These are phyloP conservation scores for Drosophila acutilabella DNA, from an alignment of 2,888 invertebrate species.

Conservation along the genomic window DNA sequence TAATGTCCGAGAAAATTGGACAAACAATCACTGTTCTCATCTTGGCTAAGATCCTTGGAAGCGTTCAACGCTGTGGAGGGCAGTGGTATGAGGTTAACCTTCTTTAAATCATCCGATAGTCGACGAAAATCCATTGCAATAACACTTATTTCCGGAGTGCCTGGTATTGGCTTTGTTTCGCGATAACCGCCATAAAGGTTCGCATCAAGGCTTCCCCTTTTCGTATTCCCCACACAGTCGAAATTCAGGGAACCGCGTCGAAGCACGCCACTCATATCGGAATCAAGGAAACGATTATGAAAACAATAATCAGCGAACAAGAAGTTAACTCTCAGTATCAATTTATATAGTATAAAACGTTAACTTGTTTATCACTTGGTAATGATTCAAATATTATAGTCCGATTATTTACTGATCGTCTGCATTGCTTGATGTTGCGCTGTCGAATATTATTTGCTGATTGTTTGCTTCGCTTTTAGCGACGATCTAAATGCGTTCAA, in stretches of 20 bases:
- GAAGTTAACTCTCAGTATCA: too few species aligned
- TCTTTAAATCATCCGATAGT: slow-evolving; percentile 82
- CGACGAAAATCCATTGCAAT: slow-evolving; percentile 83
- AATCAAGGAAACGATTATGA: slow-evolving; percentile 7
- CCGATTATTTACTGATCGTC: slow-evolving; percentile 46
- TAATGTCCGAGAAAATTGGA: slow-evolving; percentile 87
- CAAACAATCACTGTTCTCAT: slow-evolving; percentile 86
- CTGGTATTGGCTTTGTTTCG: slow-evolving; percentile 70
- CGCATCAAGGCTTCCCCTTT: slow-evolving; percentile 75
- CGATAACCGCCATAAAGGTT: slow-evolving; percentile 81
- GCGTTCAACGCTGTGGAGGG: not conserved
- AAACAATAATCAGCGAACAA: not conserved
- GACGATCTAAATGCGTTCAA: slow-evolving; percentile 81
- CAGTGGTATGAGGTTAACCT: slow-evolving; percentile 53
- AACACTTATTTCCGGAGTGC: slow-evolving; percentile 83
- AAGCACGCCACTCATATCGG: slow-evolving; percentile 82
- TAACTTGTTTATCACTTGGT: slow-evolving; percentile 25
- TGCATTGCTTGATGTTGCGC: slow-evolving; percentile 54
- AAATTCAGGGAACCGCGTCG: slow-evolving; percentile 83
- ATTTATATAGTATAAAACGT: too few species aligned
- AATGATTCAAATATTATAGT: slow-evolving; percentile 20
- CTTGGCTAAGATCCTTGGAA: slow-evolving; percentile 74
- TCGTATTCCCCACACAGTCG: slow-evolving; percentile 66
- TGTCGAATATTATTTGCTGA: slow-evolving; percentile 32
- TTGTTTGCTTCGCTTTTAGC: slow-evolving; percentile 61